A percentile compares a stretch with the other conserved stretches of the same genome.
Evolutionary conservation across 2,113 vertebrate species (phyloP).

Genomic region (Ascaphus truei): DNA sequence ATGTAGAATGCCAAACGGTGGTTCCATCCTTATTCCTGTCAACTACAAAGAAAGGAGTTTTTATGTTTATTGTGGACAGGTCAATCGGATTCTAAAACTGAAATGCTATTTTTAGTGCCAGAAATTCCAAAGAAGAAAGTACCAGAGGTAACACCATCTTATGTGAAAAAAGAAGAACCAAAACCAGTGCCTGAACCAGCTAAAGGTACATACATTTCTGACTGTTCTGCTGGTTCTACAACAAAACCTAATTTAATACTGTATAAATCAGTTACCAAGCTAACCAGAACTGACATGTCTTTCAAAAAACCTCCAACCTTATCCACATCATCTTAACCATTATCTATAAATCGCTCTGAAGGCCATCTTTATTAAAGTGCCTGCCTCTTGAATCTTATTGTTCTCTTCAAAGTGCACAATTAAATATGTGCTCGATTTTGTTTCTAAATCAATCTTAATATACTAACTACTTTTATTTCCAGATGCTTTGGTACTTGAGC

Average conservation of each 20-base stretch:
- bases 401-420: no score
- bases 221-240: conserved; percentile 33
- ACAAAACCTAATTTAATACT: no score
- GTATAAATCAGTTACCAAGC: neutral
- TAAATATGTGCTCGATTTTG: no score
- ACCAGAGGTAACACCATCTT: conserved; percentile 49
- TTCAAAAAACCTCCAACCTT: conserved; percentile 12
- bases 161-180: conserved; percentile 54
- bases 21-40: no score
- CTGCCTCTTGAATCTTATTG: no score
- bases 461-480: neutral
- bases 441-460: no score
- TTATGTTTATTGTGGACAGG: neutral
- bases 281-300: neutral
- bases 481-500: neutral
- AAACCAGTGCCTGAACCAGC: conserved; percentile 53
- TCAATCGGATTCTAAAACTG: conserved; percentile 8
- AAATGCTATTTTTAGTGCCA: conserved; percentile 55
- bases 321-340: neutral
- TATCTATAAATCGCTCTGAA: no score
- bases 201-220: conserved; percentile 57
- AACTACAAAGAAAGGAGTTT: no score
- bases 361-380: no score
- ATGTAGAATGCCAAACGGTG: no score
- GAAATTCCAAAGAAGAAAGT: conserved; percentile 58